Percentiles rank a stretch among this genome's conserved stretches.
Conservation (phyloP, 2,797 vertebrate species). For the Heteromormyrus szaboi region DNA sequence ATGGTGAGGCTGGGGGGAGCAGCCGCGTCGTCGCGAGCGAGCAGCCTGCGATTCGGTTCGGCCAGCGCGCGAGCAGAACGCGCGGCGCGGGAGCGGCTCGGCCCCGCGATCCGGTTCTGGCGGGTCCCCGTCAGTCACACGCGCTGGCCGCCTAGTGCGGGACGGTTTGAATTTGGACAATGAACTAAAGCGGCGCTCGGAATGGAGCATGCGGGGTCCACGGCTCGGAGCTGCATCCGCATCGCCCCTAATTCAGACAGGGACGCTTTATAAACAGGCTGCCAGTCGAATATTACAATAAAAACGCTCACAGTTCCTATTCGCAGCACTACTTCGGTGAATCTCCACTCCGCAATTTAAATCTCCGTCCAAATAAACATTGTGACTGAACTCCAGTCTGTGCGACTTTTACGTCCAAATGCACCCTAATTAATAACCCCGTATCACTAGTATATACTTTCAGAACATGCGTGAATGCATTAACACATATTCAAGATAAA, state of each 20-base stretch:
- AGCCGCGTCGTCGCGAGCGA: background rate
- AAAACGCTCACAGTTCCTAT: background rate
- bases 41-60: background rate
- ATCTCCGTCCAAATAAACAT: background rate
- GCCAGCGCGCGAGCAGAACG: background rate
- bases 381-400: background rate
- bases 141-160: background rate
- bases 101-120: background rate
- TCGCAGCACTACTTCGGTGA: background rate
- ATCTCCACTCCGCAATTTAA: background rate
- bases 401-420: background rate
- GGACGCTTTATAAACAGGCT: background rate
- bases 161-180: slow-evolving; percentile 4
- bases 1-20: background rate
- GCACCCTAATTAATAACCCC: background rate
- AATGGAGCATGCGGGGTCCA: background rate
- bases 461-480: background rate
- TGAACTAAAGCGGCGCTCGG: background rate
- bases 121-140: background rate
- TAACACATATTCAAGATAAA: background rate
- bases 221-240: background rate
- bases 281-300: background rate
- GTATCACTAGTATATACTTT: background rate
- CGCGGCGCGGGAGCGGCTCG: background rate
- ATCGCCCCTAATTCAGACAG: background rate